Evolutionary conservation across 1,140 invertebrate species (phyloP).

Genomic region (Drosophila hydei): DNA sequence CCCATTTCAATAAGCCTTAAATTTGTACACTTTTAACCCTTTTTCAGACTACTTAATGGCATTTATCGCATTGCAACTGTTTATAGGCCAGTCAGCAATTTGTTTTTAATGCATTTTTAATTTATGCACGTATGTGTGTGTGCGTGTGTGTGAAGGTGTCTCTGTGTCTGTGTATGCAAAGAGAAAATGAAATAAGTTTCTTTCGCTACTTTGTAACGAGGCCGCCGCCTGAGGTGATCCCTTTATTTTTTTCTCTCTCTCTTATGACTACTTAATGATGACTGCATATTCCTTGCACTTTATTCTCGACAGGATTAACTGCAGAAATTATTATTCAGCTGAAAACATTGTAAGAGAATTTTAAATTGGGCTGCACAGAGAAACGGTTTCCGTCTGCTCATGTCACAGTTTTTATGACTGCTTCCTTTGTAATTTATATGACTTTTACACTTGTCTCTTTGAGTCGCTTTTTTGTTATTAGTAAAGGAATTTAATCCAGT

Average conservation of each 20-base stretch:
- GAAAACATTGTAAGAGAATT: slow-evolving; percentile 26
- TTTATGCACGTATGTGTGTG: neutral
- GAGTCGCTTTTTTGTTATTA: neutral
- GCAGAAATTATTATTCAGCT: slow-evolving; percentile 26
- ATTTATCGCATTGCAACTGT: slow-evolving; percentile 2
- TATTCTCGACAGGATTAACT: slow-evolving; percentile 28
- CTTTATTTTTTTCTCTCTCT: slow-evolving; percentile 10
- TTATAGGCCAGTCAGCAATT: slow-evolving; percentile 30
- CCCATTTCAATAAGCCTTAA: neutral
- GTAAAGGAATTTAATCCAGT: neutral
- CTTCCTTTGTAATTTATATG: neutral
- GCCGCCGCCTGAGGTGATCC: slow-evolving; percentile 26
- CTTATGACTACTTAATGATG: slow-evolving; percentile 16
- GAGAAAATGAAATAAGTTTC: slow-evolving; percentile 37
- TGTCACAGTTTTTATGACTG: neutral
- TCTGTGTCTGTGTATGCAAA: slow-evolving; percentile 14
- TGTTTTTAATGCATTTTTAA: slow-evolving; percentile 49
- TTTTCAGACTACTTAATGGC: neutral
- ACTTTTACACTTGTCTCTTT: neutral
- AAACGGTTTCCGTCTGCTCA: neutral
- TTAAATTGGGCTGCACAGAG: slow-evolving; percentile 22
- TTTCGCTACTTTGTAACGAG: slow-evolving; percentile 23
- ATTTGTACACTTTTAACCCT: neutral
- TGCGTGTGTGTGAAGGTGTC: neutral
- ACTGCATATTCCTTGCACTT: slow-evolving; percentile 24